A percentile compares a stretch with the other conserved stretches of the same genome.
These are phyloP conservation scores for Pachycephala philippinensis DNA, from an alignment of 2,113 vertebrate genomes.

Conservation along the genomic window DNA sequence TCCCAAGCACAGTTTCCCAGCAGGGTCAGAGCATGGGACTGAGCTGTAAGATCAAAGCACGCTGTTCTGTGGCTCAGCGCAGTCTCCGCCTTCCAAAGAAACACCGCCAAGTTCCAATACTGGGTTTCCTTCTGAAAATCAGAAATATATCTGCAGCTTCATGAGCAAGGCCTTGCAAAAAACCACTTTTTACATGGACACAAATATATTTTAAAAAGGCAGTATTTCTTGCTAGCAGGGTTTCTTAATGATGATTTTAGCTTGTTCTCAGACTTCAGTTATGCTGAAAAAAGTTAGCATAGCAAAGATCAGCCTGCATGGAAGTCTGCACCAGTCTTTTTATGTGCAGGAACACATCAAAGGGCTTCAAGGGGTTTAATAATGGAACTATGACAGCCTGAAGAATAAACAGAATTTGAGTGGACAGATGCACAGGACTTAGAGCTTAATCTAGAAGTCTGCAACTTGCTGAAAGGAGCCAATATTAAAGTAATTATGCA, in stretches of 20 bases:
- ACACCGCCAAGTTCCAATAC: neutral
- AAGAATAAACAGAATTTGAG: constrained; percentile 46
- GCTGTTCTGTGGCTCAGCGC: neutral
- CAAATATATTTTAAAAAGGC: neutral
- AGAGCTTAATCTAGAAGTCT: constrained; percentile 51
- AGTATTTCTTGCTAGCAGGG: neutral
- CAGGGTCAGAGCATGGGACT: neutral
- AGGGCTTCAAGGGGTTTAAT: constrained; percentile 53
- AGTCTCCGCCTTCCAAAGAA: neutral
- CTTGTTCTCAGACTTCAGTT: constrained; percentile 10
- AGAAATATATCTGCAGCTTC: neutral
- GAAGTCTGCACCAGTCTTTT: constrained; percentile 9
- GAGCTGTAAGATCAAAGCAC: neutral
- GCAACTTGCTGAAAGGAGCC: constrained; percentile 57
- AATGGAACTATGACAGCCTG: constrained; percentile 34
- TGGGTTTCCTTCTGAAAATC: neutral
- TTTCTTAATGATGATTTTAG: constrained; percentile 2
- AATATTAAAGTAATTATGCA: constrained; percentile 66
- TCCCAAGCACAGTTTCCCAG: neutral
- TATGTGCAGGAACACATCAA: constrained; percentile 24
- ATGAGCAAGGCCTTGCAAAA: neutral
- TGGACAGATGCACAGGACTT: constrained; percentile 60
- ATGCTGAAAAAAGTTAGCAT: neutral
- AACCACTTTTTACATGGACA: neutral
- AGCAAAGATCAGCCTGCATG: constrained; percentile 29